Conservation (phyloP, 2,113 vertebrate genomes). For the Poecile atricapillus region DNA sequence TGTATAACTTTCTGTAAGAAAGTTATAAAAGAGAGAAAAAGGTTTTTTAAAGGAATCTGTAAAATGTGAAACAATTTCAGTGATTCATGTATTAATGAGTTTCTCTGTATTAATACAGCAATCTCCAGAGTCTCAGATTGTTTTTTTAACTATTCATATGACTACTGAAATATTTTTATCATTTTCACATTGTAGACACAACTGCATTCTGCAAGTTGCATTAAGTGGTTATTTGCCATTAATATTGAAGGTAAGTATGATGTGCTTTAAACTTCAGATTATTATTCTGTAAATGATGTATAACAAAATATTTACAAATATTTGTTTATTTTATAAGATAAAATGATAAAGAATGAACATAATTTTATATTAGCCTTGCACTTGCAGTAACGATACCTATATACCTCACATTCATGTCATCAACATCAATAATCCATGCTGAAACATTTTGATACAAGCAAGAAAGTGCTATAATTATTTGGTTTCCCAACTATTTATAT, state of each 20-base stretch:
- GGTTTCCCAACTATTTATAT: background rate
- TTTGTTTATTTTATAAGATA: background rate
- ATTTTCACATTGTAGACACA: background rate
- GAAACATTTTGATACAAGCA: background rate
- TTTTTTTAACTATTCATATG: background rate
- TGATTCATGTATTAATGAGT: background rate
- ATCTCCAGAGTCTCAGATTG: background rate
- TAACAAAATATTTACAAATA: background rate
- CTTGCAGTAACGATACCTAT: background rate
- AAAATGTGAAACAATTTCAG: background rate
- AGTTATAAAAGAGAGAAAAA: background rate
- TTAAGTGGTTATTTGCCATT: background rate
- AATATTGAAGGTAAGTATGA: background rate
- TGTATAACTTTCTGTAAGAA: background rate
- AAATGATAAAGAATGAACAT: background rate
- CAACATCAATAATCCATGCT: fast-evolving
- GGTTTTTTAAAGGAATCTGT: background rate
- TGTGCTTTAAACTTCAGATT: background rate
- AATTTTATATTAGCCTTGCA: background rate
- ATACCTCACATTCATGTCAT: background rate
- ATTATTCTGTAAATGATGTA: background rate
- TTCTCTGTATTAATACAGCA: background rate
- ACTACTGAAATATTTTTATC: background rate
- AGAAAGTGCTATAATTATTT: background rate
- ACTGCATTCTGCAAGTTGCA: background rate